A percentile compares a stretch with the other conserved stretches of the same genome.
Conservation (phyloP, 2,113 vertebrate species). For the Pogonocichla stellata region DNA sequence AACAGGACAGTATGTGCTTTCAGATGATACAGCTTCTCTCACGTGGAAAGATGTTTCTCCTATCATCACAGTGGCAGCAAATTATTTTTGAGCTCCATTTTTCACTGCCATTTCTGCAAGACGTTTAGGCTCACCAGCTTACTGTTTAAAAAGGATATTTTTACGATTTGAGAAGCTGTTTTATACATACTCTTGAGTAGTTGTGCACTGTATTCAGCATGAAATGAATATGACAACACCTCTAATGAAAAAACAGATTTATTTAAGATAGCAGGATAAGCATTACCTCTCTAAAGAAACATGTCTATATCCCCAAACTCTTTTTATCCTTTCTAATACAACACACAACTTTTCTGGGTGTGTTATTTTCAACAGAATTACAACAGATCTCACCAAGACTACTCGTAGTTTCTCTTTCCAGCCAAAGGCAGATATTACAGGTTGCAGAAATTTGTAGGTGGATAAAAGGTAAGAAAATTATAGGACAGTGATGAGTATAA, state of each 20-base stretch:
- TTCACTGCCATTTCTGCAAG: constrained; percentile 1
- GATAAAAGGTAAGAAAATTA: constrained; percentile 20
- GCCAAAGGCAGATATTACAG: background rate
- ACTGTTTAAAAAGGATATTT: background rate
- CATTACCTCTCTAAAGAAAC: background rate
- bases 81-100: constrained; percentile 14
- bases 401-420: background rate
- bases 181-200: background rate
- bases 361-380: background rate
- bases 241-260: background rate
- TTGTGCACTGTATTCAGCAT: accelerated
- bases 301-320: background rate
- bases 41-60: background rate
- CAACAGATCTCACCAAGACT: background rate
- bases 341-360: accelerated
- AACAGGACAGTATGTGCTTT: constrained; percentile 18
- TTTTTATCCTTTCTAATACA: background rate
- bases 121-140: background rate
- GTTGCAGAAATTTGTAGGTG: background rate
- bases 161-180: background rate
- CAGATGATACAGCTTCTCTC: no score
- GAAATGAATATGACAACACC: background rate
- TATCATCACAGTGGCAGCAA: constrained; percentile 24
- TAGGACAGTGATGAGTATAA: background rate
- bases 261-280: background rate